phyloP scores from a whole-genome alignment of 2,113 vertebrate genomes.

The Crypturellus undulatus region DNA sequence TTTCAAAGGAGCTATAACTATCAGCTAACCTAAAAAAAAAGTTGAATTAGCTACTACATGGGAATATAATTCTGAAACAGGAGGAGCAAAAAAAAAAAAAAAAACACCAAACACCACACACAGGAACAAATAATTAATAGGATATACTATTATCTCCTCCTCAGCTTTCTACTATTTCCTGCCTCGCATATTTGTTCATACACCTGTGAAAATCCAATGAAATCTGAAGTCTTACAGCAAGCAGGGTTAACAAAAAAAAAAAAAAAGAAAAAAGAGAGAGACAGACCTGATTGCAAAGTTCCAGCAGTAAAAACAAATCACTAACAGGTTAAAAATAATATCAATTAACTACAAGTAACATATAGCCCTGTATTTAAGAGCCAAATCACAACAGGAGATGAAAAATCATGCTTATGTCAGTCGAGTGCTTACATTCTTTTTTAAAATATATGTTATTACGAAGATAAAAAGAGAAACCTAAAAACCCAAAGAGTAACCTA shows the following conservation, averaged over 20 bases:
- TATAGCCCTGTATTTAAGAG: background rate
- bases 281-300: background rate
- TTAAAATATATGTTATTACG: background rate
- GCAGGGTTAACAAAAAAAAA: background rate
- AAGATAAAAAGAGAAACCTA: background rate
- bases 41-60: background rate
- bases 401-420: background rate
- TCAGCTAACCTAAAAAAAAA: accelerated
- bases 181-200: background rate
- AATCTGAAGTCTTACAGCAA: background rate
- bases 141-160: background rate
- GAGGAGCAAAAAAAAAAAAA: background rate
- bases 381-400: background rate
- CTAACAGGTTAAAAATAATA: constrained; percentile 1
- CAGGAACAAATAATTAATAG: background rate
- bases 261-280: background rate
- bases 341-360: background rate
- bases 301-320: background rate
- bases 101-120: too few species aligned
- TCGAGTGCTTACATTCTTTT: background rate
- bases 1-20: background rate
- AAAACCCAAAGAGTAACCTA: background rate
- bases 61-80: background rate
- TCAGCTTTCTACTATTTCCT: background rate
- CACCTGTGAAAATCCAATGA: background rate